Base-by-base conservation (phyloP, 2,797 vertebrate species). In the Thamnophis elegans region DNA sequence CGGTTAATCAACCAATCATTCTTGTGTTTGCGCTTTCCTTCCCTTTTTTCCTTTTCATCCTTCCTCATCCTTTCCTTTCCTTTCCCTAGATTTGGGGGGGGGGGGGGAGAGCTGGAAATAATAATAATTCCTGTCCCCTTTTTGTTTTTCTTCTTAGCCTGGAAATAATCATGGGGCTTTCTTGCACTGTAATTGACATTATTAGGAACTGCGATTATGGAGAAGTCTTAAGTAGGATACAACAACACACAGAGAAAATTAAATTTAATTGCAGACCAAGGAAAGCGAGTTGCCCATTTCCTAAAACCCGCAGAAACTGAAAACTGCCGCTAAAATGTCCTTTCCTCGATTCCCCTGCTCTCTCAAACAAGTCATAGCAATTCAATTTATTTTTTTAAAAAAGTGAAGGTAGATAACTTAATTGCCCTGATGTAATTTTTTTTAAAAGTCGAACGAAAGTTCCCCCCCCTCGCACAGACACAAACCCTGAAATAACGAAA, bases 391-490 rank as follows among this genome's bases (percentile, higher is more conserved):
- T 20, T 32, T 82, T 82, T 82, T 68, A 68, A 7, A 78, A 42
- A 78, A 22, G 73, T 78, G 42, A 82, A 82, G 4, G 42, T 12
- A 12, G 42, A 5, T 22, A 20, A 47, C 10, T 47, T 47, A 5
- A 82, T 82, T 36, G 73, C 1, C 36, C 36, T 47, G 36, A 22
- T 82, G 36, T 42, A 25, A 73, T 36, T 73, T 36, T 36, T 42
- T 73, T 68, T 6, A 36, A 8, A 73, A 32, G 68, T 18, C 32
- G 32, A 73, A 36, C 0, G 68, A 73, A 5, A n/a, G 4, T 20
- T 6, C 1, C 60, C 4, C 60, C 1, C 56, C 6, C 56, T 6
- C 25, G 3, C 3, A 1, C 60, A 62, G 3, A 7, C 0, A 14
- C 62, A 16, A 13, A 32, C n/a, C 14, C 6, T 73, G 20, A 82